These are phyloP conservation scores for Plemyria rubiginata DNA, from an alignment of 2,888 invertebrate genomes.

Conservation along the genomic window DNA sequence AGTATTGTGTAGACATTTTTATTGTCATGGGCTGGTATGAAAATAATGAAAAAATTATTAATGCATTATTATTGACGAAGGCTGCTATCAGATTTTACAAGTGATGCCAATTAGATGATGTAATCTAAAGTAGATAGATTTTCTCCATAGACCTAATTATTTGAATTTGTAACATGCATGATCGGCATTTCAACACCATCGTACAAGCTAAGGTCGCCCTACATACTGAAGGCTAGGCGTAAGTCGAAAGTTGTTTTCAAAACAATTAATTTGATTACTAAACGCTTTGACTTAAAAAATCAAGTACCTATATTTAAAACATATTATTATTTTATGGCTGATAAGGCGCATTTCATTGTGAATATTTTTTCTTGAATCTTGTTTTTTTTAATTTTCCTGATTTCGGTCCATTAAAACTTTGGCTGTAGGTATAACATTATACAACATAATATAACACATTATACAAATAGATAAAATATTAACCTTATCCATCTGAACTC, in stretches of 20 bases:
- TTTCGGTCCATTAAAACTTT: too few relatives aligned
- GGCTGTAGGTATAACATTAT: too few relatives aligned
- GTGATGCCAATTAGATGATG: too few relatives aligned
- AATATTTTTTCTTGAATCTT: too few relatives aligned
- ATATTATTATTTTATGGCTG: not conserved
- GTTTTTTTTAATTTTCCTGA: too few relatives aligned
- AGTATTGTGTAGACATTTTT: too few relatives aligned
- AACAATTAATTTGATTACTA: slow-evolving; percentile 1
- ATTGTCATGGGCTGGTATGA: too few relatives aligned
- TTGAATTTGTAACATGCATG: slow-evolving; percentile 6
- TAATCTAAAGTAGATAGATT: not conserved
- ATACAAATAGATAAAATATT: not conserved
- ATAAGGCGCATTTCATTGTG: too few relatives aligned
- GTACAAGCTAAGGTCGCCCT: slow-evolving; percentile 12
- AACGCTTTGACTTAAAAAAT: not conserved
- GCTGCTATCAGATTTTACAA: too few relatives aligned
- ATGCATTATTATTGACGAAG: too few relatives aligned
- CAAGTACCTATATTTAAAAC: not conserved
- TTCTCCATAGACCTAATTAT: not conserved
- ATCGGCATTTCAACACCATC: slow-evolving; percentile 19
- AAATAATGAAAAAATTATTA: too few relatives aligned
- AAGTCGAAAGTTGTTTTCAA: slow-evolving; percentile 30
- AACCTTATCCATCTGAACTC: not conserved
- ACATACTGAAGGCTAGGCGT: slow-evolving; percentile 19
- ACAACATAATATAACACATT: too few relatives aligned